phyloP scores from a whole-genome alignment of 1,140 invertebrate species.

The Rhopalosiphum padi region DNA sequence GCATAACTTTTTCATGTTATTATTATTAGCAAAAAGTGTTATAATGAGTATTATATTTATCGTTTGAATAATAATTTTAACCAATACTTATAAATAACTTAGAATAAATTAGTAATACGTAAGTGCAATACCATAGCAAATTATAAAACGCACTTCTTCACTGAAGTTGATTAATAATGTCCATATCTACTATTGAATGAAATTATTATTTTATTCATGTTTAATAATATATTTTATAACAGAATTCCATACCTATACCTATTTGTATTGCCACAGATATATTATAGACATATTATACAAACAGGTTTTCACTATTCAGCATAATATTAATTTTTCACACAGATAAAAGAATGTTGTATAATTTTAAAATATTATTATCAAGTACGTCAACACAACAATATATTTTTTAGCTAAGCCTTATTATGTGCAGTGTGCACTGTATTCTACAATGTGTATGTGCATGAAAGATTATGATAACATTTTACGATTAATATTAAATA shows the following conservation, averaged over 20 bases:
- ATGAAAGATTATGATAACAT: background rate
- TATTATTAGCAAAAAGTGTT: background rate
- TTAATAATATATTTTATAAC: background rate
- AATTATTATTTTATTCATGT: background rate
- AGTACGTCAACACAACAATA: background rate
- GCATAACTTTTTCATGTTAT: no score
- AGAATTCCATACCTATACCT: background rate
- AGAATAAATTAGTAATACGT: background rate
- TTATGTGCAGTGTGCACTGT: background rate
- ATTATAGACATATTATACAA: background rate
- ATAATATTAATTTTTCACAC: background rate
- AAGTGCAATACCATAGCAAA: background rate
- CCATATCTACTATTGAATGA: background rate
- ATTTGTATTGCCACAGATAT: background rate
- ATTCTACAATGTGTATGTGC: background rate
- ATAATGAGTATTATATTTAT: background rate
- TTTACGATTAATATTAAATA: background rate
- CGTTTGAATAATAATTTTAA: background rate
- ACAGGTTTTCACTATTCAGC: background rate
- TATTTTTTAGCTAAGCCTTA: background rate
- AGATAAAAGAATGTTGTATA: background rate
- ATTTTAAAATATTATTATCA: background rate
- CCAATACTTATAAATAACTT: background rate
- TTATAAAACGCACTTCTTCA: background rate
- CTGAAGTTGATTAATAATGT: background rate